Evolutionary conservation across 2,113 vertebrate species (phyloP).

Genomic region (Daubentonia madagascariensis): DNA sequence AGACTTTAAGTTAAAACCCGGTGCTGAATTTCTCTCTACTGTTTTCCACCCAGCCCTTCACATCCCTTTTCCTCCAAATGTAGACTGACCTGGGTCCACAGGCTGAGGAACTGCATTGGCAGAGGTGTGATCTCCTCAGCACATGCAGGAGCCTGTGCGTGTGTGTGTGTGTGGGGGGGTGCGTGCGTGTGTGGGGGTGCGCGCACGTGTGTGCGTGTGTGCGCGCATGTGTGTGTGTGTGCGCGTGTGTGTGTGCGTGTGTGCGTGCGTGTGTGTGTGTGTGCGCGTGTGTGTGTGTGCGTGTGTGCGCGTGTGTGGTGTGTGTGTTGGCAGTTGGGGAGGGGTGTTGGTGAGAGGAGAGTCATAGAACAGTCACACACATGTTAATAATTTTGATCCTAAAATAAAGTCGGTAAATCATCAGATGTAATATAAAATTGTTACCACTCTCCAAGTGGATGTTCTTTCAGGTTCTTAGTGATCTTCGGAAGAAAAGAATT

Average conservation of each 20-base stretch:
- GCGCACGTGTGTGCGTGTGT: too few relatives aligned
- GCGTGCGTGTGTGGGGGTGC: neutral
- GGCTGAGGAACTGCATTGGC: neutral
- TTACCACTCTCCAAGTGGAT: too few relatives aligned
- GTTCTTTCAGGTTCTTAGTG: too few relatives aligned
- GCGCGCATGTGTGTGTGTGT: fast-evolving
- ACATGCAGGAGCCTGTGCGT: neutral
- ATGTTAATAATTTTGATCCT: neutral
- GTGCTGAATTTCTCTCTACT: neutral
- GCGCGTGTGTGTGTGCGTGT: fast-evolving
- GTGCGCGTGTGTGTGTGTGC: too few relatives aligned
- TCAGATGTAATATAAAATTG: neutral
- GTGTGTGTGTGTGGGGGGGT: fast-evolving
- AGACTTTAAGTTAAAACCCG: neutral
- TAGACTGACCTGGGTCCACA: neutral
- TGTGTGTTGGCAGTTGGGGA: neutral
- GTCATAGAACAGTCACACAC: neutral
- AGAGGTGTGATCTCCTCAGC: neutral
- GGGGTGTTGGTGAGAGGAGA: neutral
- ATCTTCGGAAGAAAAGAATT: too few relatives aligned
- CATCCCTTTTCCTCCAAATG: neutral
- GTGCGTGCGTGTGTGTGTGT: too few relatives aligned
- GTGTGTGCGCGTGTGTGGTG: fast-evolving
- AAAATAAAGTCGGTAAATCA: neutral
- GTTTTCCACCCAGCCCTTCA: neutral